These are phyloP conservation scores for Ophiodon elongatus DNA, from an alignment of 2,113 vertebrate species.

Conservation along the genomic window DNA sequence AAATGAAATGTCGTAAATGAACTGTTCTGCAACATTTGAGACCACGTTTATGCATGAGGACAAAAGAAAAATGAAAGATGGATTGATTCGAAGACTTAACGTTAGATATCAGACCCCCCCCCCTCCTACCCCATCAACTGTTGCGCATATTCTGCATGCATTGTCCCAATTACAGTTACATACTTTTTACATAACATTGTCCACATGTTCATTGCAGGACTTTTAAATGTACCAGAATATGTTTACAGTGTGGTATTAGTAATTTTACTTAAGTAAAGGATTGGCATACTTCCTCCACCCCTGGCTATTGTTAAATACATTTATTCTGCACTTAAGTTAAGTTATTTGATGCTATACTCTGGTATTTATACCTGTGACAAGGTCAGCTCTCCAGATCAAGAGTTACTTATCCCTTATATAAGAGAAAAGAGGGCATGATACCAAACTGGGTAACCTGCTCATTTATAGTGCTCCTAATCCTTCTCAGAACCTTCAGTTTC, in stretches of 20 bases:
- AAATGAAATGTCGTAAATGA: not conserved
- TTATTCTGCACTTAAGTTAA: not conserved
- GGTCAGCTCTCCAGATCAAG: conserved; percentile 62
- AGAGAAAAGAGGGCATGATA: conserved; percentile 66
- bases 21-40: not conserved
- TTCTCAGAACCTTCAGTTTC: not conserved
- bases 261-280: not conserved
- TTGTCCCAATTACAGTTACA: not conserved
- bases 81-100: not conserved
- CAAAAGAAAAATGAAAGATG: not conserved
- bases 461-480: conserved; percentile 66
- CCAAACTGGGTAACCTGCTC: conserved; percentile 60
- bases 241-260: not conserved
- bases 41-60: not conserved
- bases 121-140: not conserved
- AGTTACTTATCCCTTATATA: conserved; percentile 77
- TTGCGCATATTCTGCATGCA: no score
- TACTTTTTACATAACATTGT: not conserved
- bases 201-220: not conserved
- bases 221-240: not conserved
- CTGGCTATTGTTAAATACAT: not conserved
- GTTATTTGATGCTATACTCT: not conserved
- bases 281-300: not conserved
- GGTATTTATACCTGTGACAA: not conserved
- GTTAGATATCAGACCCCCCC: not conserved